Evolutionary conservation across 1,140 invertebrate species (phyloP).

Genomic region (Drosophila trapezifrons): DNA sequence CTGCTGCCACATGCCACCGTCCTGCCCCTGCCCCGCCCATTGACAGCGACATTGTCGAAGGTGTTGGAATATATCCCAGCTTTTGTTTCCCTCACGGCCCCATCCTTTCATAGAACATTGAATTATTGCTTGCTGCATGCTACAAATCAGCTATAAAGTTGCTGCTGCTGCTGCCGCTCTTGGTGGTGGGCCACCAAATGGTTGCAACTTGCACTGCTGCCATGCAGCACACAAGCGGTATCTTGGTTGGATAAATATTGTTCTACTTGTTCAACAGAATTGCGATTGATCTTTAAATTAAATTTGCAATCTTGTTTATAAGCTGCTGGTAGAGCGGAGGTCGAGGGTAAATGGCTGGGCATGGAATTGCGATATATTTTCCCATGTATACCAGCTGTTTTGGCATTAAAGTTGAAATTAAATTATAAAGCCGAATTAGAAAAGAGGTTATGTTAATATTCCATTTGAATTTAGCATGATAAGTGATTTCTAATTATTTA

Average conservation of each 20-base stretch:
- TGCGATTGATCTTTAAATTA: constrained; percentile 51
- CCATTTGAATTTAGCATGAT: not conserved
- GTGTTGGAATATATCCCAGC: constrained; percentile 71
- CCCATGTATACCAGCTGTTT: not conserved
- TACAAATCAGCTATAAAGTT: constrained; percentile 74
- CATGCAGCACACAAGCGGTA: constrained; percentile 22
- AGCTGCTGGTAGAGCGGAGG: not conserved
- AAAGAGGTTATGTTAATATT: not conserved
- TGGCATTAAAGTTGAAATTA: not conserved
- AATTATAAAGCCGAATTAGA: not conserved
- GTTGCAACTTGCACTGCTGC: constrained; percentile 52
- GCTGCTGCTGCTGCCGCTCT: constrained; percentile 9
- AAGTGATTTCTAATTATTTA: constrained; percentile 5
- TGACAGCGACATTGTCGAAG: constrained; percentile 65
- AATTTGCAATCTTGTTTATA: constrained; percentile 48
- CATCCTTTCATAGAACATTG: constrained; percentile 60
- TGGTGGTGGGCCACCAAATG: constrained; percentile 39
- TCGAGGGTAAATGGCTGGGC: not conserved
- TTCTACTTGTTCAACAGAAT: constrained; percentile 29
- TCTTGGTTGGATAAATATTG: constrained; percentile 41
- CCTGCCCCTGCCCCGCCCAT: constrained; percentile 4
- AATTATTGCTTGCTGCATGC: constrained; percentile 79
- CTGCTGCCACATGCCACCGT: constrained; percentile 15
- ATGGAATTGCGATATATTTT: too few relatives aligned
- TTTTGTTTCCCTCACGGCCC: constrained; percentile 15